Evolutionary conservation across 2,888 invertebrate species (phyloP).

Genomic region (Cataglyphis rosenhaueri): DNA sequence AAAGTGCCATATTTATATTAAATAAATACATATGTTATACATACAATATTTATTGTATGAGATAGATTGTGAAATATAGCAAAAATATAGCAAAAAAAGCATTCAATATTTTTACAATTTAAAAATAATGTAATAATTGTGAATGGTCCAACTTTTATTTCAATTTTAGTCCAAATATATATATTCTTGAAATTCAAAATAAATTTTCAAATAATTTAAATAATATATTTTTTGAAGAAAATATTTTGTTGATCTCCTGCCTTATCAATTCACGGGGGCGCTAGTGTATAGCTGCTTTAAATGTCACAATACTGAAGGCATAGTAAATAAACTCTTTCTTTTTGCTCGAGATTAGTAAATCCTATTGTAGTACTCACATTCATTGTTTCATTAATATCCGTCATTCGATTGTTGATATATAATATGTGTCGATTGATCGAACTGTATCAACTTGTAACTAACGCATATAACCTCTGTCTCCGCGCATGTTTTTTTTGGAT

Average conservation of each 20-base stretch:
- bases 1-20: neutral
- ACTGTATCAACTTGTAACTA: neutral
- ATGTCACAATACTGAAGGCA: constrained; percentile 22
- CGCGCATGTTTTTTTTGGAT: neutral
- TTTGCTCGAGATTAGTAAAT: neutral
- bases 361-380: constrained; percentile 25
- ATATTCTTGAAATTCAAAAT: neutral
- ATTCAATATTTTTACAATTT: neutral
- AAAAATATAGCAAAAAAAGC: neutral
- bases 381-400: neutral
- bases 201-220: neutral
- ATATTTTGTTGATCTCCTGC: neutral
- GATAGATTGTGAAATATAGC: constrained; percentile 12
- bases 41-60: neutral
- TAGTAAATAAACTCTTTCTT: neutral
- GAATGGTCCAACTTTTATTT: neutral
- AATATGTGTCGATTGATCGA: neutral
- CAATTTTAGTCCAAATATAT: neutral
- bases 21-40: neutral
- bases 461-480: constrained; percentile 24
- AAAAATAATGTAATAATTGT: neutral
- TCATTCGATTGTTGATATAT: neutral
- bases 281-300: constrained; percentile 25
- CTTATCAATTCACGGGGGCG: constrained; percentile 51
- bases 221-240: neutral